Evolutionary conservation across 2,113 vertebrate genomes (phyloP).

Genomic region (Azemiops feae): DNA sequence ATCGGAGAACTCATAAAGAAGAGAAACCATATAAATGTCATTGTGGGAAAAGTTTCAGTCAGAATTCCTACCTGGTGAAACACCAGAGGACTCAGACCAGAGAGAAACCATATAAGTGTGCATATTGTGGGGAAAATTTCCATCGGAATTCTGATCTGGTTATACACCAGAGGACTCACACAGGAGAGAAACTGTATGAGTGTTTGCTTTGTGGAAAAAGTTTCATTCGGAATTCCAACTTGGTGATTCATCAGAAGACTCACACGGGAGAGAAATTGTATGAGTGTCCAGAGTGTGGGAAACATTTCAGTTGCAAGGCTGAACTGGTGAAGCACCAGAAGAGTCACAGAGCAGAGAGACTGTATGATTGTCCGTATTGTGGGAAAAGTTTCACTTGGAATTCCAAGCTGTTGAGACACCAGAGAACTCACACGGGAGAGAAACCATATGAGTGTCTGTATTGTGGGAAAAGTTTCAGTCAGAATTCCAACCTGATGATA

Average conservation of each 20-base stretch:
- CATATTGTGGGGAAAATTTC: neutral
- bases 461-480: neutral
- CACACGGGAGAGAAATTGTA: neutral
- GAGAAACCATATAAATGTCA: neutral
- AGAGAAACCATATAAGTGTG: neutral
- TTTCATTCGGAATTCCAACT: neutral
- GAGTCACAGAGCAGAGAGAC: neutral
- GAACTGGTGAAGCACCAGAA: neutral
- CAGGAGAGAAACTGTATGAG: neutral
- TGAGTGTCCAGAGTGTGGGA: neutral
- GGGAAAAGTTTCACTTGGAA: neutral
- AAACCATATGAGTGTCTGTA: neutral
- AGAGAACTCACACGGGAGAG: neutral
- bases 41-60: neutral
- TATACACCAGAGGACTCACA: neutral
- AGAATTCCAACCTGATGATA: neutral
- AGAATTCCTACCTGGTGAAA: rapidly evolving
- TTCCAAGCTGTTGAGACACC: neutral
- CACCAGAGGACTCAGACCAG: neutral
- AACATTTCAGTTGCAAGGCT: neutral
- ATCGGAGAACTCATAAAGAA: neutral
- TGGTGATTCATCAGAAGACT: neutral
- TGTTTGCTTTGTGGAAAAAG: neutral
- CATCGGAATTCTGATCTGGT: neutral
- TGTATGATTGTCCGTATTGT: neutral